A percentile compares a stretch with the other conserved stretches of the same genome.
Evolutionary conservation across 2,797 vertebrate genomes (phyloP).

Genomic region (Aplochiton taeniatus): DNA sequence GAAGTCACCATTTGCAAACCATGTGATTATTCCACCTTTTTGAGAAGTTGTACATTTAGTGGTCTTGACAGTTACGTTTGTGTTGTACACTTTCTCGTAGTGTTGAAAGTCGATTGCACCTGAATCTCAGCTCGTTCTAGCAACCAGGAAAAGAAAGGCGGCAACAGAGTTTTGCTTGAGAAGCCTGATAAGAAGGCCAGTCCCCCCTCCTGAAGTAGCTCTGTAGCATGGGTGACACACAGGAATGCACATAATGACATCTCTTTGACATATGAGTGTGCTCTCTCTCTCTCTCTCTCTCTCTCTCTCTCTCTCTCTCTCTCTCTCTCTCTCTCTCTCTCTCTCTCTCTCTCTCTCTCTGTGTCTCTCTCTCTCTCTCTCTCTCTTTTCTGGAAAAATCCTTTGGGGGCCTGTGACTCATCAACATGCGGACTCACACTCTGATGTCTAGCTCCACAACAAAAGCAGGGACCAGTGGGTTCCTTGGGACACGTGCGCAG

Average conservation of each 20-base stretch:
- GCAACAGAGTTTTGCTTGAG: no score
- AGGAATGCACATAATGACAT: slow-evolving; percentile 41
- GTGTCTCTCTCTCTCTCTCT: slow-evolving; percentile 2
- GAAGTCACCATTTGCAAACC: no score
- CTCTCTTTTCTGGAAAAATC: slow-evolving; percentile 47
- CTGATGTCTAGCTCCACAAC: slow-evolving; percentile 61
- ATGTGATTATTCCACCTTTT: no score
- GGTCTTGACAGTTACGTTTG: no score
- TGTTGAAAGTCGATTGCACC: no score
- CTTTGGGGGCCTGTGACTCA: slow-evolving; percentile 45
- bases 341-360: not conserved
- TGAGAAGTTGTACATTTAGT: no score
- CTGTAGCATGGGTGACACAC: slow-evolving; percentile 5
- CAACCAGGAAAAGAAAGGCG: no score
- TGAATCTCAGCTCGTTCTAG: no score
- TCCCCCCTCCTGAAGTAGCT: no score
- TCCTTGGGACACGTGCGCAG: slow-evolving; percentile 52
- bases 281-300: not conserved
- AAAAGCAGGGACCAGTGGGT: slow-evolving; percentile 71
- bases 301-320: not conserved
- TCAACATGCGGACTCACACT: slow-evolving; percentile 75
- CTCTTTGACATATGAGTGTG: slow-evolving; percentile 14
- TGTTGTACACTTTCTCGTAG: no score
- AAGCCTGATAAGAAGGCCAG: no score
- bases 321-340: not conserved